These are phyloP conservation scores for Ecliptopera silaceata DNA, from an alignment of 2,888 invertebrate species.

Conservation along the genomic window DNA sequence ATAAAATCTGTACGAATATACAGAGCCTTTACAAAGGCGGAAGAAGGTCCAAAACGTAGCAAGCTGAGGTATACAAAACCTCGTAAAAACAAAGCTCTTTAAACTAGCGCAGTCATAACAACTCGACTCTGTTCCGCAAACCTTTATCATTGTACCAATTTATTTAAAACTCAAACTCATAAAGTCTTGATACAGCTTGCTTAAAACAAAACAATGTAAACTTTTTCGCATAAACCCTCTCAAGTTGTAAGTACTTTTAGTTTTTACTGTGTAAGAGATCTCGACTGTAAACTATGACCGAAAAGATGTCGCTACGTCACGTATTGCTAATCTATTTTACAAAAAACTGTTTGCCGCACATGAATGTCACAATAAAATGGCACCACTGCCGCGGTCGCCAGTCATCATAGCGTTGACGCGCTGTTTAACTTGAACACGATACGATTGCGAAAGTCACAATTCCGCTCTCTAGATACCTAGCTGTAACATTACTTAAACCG, in stretches of 20 bases:
- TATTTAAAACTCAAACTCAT: constrained; percentile 33
- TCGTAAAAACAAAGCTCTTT: constrained; percentile 22
- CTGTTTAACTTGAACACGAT: no score
- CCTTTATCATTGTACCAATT: constrained; percentile 33
- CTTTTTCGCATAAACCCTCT: constrained; percentile 47
- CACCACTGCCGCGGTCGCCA: no score
- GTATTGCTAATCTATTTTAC: neutral
- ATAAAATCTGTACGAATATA: constrained; percentile 15
- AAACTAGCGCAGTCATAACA: constrained; percentile 23
- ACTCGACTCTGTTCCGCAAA: constrained; percentile 23
- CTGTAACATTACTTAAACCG: no score
- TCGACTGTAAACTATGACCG: constrained; percentile 8
- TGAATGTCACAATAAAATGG: no score
- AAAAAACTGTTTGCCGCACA: no score
- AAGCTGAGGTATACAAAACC: constrained; percentile 16
- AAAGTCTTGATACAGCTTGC: constrained; percentile 34
- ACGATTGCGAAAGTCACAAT: no score
- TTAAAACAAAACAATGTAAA: constrained; percentile 48
- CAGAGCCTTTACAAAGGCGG: constrained; percentile 11
- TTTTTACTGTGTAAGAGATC: constrained; percentile 48
- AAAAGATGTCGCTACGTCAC: neutral
- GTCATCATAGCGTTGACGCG: neutral
- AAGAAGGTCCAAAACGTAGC: constrained; percentile 12
- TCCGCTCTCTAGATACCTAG: no score
- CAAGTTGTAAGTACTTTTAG: constrained; percentile 50